These are phyloP conservation scores for Melanocharis versteri DNA, from an alignment of 2,113 vertebrate species.

Conservation along the genomic window DNA sequence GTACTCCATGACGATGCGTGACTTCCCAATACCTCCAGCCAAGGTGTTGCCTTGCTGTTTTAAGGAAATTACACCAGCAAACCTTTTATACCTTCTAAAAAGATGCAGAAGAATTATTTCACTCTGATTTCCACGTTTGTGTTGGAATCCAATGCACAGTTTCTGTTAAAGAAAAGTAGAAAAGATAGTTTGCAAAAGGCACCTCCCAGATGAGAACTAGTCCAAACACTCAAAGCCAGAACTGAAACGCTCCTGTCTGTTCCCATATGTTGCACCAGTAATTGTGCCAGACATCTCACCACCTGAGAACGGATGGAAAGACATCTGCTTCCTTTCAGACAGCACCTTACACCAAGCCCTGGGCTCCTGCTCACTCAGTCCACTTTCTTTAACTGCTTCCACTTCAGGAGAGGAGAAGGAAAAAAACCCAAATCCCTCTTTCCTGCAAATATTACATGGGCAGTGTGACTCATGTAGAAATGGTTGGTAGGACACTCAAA, in stretches of 20 bases:
- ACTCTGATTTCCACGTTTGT: not conserved
- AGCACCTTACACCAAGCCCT: not conserved
- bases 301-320: conserved; percentile 12
- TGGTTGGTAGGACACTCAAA: not conserved
- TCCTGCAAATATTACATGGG: not conserved
- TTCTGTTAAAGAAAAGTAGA: not conserved
- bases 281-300: conserved; percentile 17
- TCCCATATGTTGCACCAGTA: not conserved
- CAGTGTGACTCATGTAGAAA: not conserved
- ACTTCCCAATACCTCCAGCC: not conserved
- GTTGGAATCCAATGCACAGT: not conserved
- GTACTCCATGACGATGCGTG: fast-evolving
- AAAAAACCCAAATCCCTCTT: not conserved
- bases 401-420: not conserved
- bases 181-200: not conserved
- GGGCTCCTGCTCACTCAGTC: not conserved
- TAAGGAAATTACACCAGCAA: not conserved
- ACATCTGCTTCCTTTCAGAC: conserved; percentile 52
- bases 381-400: not conserved
- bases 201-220: not conserved
- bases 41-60: not conserved
- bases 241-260: not conserved
- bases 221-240: not conserved
- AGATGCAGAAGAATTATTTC: not conserved
- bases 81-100: not conserved